Base-by-base conservation (phyloP, 2,888 invertebrate species). In the Sericinus montela region DNA sequence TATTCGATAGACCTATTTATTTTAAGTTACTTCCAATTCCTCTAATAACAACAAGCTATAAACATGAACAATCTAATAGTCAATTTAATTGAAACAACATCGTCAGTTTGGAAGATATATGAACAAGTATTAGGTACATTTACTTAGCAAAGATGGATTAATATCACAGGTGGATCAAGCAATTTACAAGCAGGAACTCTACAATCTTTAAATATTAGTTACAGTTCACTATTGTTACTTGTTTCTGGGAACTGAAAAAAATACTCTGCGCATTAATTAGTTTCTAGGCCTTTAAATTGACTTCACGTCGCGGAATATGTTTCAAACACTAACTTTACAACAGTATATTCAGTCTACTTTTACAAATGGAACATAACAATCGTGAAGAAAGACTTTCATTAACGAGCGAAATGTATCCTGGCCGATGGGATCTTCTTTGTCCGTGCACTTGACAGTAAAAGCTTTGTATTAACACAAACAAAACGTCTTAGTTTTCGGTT, bases 391-490 rank as follows among this genome's bases (percentile, higher is more conserved):
- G 67, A 63, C 61, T 73, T 76, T 67, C 63, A 69, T 63, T 70
- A 71, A 67, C 61, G 62, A 61, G 63, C 55, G 60, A 63, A 73
- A 74, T 69, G 71, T 62, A 74, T 69, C 64, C 59, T 67, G 65
- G 67, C 69, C 66, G 72, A 67, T 69, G 71, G 64, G 72, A 74
- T 79, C 75, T 82, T 77, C 88, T 88, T 87, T 87, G 88, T 88
- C 84, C 86, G 83, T 81, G 84, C 83, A 86, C 86, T 84, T 80
- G 84, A 84, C 67, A 85, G 81, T 75, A 85, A 79, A 73, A 86
- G 83, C 80, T 87, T 86, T 75, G 86, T 87, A 85, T 87, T 86
- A 80, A 88, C 85, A 87, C 88, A 88, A 85, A 87, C 82, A 82
- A 87, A 88, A 75, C 86, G 82, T 80, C 84, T 79, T 67, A 86